Percentiles rank a stretch among this genome's conserved stretches.
phyloP scores from a whole-genome alignment of 2,113 vertebrate genomes.

The Carettochelys insculpta region DNA sequence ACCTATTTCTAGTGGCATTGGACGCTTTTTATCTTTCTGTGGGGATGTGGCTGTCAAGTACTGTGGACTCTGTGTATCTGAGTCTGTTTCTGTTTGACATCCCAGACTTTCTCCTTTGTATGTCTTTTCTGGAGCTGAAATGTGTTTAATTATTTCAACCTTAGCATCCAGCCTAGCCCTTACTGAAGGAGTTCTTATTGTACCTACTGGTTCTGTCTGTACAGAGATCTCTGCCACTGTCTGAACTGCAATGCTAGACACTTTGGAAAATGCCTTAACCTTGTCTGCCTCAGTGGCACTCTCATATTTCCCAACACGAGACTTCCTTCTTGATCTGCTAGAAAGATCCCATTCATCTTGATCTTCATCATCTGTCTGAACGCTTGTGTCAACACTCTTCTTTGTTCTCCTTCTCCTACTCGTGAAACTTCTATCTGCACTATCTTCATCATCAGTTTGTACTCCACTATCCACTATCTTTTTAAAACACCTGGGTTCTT shows the following conservation, averaged over 20 bases:
- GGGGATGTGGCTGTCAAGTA: slow-evolving; percentile 83
- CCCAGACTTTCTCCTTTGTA: slow-evolving; percentile 92
- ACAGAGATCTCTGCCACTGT: slow-evolving; percentile 98
- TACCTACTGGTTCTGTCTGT: slow-evolving; percentile 95
- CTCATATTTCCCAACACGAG: slow-evolving; percentile 88
- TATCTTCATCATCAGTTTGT: slow-evolving; percentile 97
- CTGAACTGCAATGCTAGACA: slow-evolving; percentile 95
- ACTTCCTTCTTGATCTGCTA: slow-evolving; percentile 85
- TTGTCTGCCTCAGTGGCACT: slow-evolving; percentile 77
- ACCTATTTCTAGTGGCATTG: slow-evolving; percentile 88
- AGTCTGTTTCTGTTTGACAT: slow-evolving; percentile 92
- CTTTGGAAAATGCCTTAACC: slow-evolving; percentile 86
- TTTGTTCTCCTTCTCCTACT: slow-evolving; percentile 87
- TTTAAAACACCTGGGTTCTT: slow-evolving; percentile 79
- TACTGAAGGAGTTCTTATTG: slow-evolving; percentile 87
- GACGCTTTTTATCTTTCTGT: slow-evolving; percentile 90
- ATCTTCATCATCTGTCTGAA: slow-evolving; percentile 96
- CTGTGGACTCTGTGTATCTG: slow-evolving; percentile 82
- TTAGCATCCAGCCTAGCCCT: slow-evolving; percentile 89
- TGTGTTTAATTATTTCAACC: slow-evolving; percentile 95
- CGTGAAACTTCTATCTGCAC: slow-evolving; percentile 83
- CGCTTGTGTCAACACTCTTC: slow-evolving; percentile 91
- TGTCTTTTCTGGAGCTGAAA: slow-evolving; percentile 94
- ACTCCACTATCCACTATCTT: slow-evolving; percentile 93
- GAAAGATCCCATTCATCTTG: slow-evolving; percentile 96